Base-by-base conservation (phyloP, 2,888 invertebrate species). In the Leptothorax acervorum region DNA sequence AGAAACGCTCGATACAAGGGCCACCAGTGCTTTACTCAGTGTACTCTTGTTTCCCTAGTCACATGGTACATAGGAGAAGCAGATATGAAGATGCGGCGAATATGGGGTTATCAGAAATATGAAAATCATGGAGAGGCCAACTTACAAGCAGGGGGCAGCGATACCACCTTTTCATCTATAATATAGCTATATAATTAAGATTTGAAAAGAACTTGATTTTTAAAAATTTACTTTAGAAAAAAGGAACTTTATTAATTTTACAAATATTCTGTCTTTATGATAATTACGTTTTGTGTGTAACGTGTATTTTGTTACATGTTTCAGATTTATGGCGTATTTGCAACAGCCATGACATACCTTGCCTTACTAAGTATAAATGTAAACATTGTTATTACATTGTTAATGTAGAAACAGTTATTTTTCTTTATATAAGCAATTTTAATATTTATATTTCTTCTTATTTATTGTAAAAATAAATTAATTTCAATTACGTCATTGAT, bases 251-350 rank as follows among this genome's bases (percentile, higher is more conserved):
- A n/a, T 63, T 48, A 63, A 62, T 48, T 48, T 75, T 11, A 39
- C 4, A 51, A n/a, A 48, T n/a, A 48, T 63, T 63, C 8, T 48
- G 35, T 62, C 15, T 74, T 53, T 55, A 53, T 28, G 3, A 28
- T 75, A 31, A 11, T 18, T 62, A 11, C 31, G 2, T 28, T 48
- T 63, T 65, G 23, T 42, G 39, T 4, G 8, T 35, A 51, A 71
- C 23, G 0, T 18, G 31, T 51, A 18, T 12, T 35, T 66, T 81
- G 15, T 28, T 57, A 9, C 11, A 60, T 23, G 51, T 84, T 76
- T 18, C 78, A 93, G 93, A 91, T 70, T 60, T 78, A 3, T 82
- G 73, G 35, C 91, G 89, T 28, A 84, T 91, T 18, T 93, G 93
- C 87, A 89, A 89, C 63, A 82, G 87, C 8, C 66, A 74, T 9